phyloP scores from a whole-genome alignment of 2,888 invertebrate genomes.

The Hyalella azteca region DNA sequence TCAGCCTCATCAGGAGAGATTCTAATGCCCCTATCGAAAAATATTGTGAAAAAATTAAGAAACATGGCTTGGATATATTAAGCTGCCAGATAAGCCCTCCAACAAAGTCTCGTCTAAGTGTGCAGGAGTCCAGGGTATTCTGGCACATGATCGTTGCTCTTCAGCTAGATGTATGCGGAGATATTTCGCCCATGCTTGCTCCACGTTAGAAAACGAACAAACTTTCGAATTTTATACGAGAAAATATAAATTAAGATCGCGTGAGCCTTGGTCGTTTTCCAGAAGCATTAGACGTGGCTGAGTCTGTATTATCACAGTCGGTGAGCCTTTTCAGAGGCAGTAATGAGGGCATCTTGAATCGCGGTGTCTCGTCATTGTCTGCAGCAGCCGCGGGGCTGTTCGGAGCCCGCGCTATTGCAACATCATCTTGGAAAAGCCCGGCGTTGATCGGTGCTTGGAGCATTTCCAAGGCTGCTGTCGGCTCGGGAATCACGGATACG shows the following conservation, averaged over 20 bases:
- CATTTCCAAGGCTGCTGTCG: background rate
- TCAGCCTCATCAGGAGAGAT: constrained; percentile 17
- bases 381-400: background rate
- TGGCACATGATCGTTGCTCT: too few relatives aligned
- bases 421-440: background rate
- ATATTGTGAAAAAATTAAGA: background rate
- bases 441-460: background rate
- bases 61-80: too few relatives aligned
- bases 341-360: background rate
- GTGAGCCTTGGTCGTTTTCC: background rate
- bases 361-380: background rate
- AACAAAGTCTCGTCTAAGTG: too few relatives aligned
- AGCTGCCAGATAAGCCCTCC: too few relatives aligned
- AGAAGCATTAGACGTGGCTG: background rate
- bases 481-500: background rate
- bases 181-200: too few relatives aligned
- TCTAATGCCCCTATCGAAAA: background rate
- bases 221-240: too few relatives aligned
- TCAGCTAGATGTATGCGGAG: too few relatives aligned
- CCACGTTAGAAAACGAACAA: too few relatives aligned
- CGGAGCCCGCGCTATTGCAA: background rate
- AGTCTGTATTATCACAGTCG: constrained; percentile 6
- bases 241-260: constrained; percentile 2
- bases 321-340: background rate
- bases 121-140: too few relatives aligned